Evolutionary conservation across 30 jellyfish, hydroid and myxozoan genomes (phyloP).

Genomic region (Turritopsis rubra): DNA sequence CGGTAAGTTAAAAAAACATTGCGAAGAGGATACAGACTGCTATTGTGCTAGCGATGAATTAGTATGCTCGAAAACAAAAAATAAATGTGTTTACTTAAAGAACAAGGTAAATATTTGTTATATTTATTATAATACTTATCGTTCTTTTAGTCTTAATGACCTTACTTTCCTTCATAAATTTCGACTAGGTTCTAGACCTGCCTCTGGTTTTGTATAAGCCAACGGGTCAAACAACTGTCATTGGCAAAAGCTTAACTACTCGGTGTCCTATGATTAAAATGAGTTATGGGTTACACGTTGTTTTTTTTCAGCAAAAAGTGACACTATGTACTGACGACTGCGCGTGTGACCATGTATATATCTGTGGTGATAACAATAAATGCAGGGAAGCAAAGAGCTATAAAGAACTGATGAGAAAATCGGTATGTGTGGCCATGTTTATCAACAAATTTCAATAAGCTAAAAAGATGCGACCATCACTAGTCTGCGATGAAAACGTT

Average conservation of each 20-base stretch:
- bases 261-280: too few species aligned
- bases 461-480: too few species aligned
- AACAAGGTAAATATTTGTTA: too few species aligned
- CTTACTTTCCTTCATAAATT: too few species aligned
- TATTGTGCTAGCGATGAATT: neutral
- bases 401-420: neutral
- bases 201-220: too few species aligned
- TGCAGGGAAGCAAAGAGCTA: neutral
- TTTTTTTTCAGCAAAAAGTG: neutral
- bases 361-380: neutral
- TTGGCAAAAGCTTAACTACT: too few species aligned
- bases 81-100: neutral
- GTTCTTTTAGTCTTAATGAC: too few species aligned
- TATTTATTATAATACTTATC: too few species aligned
- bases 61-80: neutral
- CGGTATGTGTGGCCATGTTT: neutral
- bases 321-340: neutral
- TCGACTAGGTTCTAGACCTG: too few species aligned
- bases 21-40: neutral
- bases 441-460: neutral
- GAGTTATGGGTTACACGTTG: neutral
- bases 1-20: neutral
- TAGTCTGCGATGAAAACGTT: too few species aligned
- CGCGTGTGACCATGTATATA: neutral
- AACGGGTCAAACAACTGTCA: too few species aligned